Percentiles rank a stretch among this genome's conserved stretches.
phyloP scores from a whole-genome alignment of 2,113 vertebrate genomes.

The Greenwoodochromis staneri region DNA sequence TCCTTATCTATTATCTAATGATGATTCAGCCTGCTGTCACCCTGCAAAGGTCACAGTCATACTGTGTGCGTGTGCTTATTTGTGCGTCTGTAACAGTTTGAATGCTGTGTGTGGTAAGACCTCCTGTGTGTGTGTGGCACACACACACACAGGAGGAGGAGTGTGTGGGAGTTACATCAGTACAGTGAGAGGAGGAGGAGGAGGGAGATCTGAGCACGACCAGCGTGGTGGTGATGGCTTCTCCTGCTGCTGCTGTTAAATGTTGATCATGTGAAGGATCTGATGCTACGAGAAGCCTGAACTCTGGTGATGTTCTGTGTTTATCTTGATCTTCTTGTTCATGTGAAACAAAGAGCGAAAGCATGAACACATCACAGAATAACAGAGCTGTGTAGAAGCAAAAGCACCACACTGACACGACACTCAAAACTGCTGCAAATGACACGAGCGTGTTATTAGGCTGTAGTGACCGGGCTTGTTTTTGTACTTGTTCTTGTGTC shows the following conservation, averaged over 20 bases:
- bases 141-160: not conserved
- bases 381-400: not conserved
- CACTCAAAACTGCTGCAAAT: not conserved
- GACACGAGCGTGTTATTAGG: no score
- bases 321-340: not conserved
- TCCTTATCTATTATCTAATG: conserved; percentile 2
- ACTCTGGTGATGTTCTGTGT: not conserved
- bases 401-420: not conserved
- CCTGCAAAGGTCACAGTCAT: not conserved
- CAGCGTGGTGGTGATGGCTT: not conserved
- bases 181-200: not conserved
- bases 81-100: not conserved
- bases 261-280: not conserved
- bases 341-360: not conserved
- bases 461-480: not conserved
- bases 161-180: not conserved
- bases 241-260: not conserved
- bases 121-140: not conserved
- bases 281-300: not conserved
- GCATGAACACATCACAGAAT: not conserved
- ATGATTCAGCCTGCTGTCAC: conserved; percentile 21
- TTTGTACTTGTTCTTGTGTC: not conserved
- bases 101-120: not conserved
- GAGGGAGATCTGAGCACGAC: not conserved
- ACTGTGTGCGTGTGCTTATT: not conserved